Base-by-base conservation (phyloP, 2,888 invertebrate species). In the Patella ulyssiponensis region DNA sequence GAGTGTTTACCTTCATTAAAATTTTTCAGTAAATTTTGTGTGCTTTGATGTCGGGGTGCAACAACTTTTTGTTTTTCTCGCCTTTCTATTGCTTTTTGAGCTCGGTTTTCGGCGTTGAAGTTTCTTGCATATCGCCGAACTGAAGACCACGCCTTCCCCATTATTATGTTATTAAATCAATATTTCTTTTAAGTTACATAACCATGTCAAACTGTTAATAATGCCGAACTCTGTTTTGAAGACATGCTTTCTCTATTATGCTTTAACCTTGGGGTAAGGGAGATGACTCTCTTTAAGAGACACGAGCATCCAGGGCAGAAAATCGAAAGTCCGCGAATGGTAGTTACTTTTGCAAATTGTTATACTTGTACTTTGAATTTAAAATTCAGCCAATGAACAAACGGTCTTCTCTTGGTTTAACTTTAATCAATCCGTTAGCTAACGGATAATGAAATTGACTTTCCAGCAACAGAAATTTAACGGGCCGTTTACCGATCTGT, bases 51-150 rank as follows among this genome's bases (percentile, higher is more conserved):
- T 72, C 77, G 75, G 5, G 86, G 86, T 3, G 86, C 86, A 1
- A 71, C 52, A 12, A 20, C 74, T 2, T 86, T 85, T 3, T 51
- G 78, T 52, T 78, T 73, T 17, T 12, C n/a, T 20, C 76, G 79
- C 56, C 82, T 84, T 9, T 86, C 86, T 14, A 88, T 44, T 11
- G 82, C 82, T 74, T 80, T 85, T 3, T 82, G 81, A 20, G 88
- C 87, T 69, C 88, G 78, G 54, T 85, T 82, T 78, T 88, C 87
- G 3, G 88, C 76, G 69, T 88, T 87, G 53, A 83, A 84, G 72
- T 87, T 88, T 75, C 84, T 84, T 4, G 85, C 51, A 52, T 81
- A 79, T 53, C 77, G 80, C 14, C 76, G 44, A n/a, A 79, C 69
- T 27, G 75, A 81, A n/a, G 77, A 77, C 64, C 74, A 69, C 73